Evolutionary conservation across 2,797 vertebrate genomes (phyloP).

Genomic region (Liparis tanakae): DNA sequence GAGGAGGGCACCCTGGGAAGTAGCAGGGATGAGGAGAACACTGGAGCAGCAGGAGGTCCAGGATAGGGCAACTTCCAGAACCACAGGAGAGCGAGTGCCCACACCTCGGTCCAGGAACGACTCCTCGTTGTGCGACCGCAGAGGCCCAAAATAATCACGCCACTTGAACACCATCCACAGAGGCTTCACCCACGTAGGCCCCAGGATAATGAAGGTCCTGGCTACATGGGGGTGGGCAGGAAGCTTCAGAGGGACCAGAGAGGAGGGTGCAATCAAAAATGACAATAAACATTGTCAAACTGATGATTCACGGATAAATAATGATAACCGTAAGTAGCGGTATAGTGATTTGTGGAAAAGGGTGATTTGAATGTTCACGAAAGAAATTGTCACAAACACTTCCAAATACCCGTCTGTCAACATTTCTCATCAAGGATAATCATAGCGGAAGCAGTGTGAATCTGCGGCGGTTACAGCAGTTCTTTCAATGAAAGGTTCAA

Average conservation of each 20-base stretch:
- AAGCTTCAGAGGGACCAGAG: background rate
- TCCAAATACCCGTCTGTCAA: too few relatives aligned
- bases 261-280: background rate
- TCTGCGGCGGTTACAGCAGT: too few relatives aligned
- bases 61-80: conserved; percentile 10
- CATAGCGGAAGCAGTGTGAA: too few relatives aligned
- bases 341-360: background rate
- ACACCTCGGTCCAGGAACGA: background rate
- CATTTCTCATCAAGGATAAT: too few relatives aligned
- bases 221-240: background rate
- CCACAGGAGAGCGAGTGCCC: conserved; percentile 12
- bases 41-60: conserved; percentile 7
- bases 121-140: conserved; percentile 21
- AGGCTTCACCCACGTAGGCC: conserved; percentile 1
- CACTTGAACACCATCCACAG: conserved; percentile 22
- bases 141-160: conserved; percentile 29
- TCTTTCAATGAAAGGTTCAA: too few relatives aligned
- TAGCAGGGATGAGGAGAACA: background rate
- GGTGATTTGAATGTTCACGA: too few relatives aligned
- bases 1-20: background rate
- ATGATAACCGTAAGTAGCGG: background rate
- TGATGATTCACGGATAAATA: background rate
- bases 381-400: too few relatives aligned
- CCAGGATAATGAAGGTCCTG: conserved; percentile 14
- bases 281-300: background rate